These are phyloP conservation scores for Polymixis lichenea DNA, from an alignment of 2,888 invertebrate species.

Conservation along the genomic window DNA sequence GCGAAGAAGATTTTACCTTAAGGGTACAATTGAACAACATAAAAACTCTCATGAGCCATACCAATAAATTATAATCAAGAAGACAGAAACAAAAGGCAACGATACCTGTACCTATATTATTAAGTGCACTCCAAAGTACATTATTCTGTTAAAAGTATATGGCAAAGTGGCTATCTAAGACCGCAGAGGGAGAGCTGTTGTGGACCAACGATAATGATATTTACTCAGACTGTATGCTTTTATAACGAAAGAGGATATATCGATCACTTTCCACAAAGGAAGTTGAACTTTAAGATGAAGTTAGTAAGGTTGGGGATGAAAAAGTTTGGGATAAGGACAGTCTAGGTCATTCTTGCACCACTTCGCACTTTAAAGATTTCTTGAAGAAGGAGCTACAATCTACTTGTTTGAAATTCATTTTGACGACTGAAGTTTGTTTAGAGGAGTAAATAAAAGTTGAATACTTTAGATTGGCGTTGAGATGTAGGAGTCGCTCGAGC, in stretches of 20 bases:
- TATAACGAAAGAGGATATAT: constrained; percentile 68
- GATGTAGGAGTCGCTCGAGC: constrained; percentile 61
- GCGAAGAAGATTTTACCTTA: neutral
- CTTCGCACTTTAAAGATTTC: constrained; percentile 80
- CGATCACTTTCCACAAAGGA: constrained; percentile 18
- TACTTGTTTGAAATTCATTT: constrained; percentile 85
- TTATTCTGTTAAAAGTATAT: constrained; percentile 69
- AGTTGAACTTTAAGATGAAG: constrained; percentile 12
- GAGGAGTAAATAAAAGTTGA: constrained; percentile 78
- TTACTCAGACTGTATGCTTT: constrained; percentile 75
- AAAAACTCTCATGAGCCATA: neutral
- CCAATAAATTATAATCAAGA: neutral
- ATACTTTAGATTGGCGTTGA: constrained; percentile 76
- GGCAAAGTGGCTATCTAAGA: constrained; percentile 82
- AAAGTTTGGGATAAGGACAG: constrained; percentile 43
- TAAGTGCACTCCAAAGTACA: constrained; percentile 49
- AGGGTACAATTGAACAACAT: neutral
- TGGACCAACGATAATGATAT: constrained; percentile 86
- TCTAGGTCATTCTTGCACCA: constrained; percentile 72
- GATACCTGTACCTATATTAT: constrained; percentile 45
- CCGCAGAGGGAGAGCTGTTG: constrained; percentile 79
- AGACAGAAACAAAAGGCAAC: constrained; percentile 20
- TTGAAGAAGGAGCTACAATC: constrained; percentile 81
- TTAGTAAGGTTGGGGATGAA: constrained; percentile 49
- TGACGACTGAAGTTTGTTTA: constrained; percentile 78